These are phyloP conservation scores for Anas bahamensis DNA, from an alignment of 2,797 vertebrate species.

Conservation along the genomic window DNA sequence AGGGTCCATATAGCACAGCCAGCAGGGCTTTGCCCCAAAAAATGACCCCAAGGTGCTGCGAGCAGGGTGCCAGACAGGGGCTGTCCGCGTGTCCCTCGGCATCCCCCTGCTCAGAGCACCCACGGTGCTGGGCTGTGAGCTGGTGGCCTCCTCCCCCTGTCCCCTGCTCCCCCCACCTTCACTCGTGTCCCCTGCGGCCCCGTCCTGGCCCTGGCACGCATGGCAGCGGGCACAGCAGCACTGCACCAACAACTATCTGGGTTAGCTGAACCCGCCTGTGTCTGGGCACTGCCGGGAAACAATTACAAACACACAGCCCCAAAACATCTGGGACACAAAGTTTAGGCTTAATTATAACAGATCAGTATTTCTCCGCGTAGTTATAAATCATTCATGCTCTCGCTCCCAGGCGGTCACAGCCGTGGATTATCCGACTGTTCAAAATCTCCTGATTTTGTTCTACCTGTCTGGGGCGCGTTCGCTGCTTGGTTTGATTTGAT, in stretches of 20 bases:
- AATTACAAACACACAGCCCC: not conserved
- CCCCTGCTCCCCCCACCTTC: too few relatives aligned
- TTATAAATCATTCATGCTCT: not conserved
- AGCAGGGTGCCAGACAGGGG: not conserved
- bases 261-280: not conserved
- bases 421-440: not conserved
- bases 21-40: not conserved
- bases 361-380: not conserved
- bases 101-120: not conserved
- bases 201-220: too few relatives aligned
- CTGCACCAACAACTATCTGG: accelerated
- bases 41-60: not conserved
- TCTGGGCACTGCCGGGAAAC: not conserved
- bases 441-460: not conserved
- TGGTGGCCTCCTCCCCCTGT: too few relatives aligned
- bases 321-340: not conserved
- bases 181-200: accelerated
- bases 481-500: not conserved
- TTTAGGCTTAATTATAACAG: not conserved
- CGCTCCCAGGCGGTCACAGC: not conserved
- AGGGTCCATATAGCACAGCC: accelerated
- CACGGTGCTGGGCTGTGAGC: accelerated
- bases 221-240: not conserved
- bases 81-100: too few relatives aligned
- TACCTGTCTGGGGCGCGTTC: not conserved